A percentile compares a stretch with the other conserved stretches of the same genome.
Conservation (phyloP, 2,888 invertebrate genomes). For the Psylliodes chrysocephalus region DNA sequence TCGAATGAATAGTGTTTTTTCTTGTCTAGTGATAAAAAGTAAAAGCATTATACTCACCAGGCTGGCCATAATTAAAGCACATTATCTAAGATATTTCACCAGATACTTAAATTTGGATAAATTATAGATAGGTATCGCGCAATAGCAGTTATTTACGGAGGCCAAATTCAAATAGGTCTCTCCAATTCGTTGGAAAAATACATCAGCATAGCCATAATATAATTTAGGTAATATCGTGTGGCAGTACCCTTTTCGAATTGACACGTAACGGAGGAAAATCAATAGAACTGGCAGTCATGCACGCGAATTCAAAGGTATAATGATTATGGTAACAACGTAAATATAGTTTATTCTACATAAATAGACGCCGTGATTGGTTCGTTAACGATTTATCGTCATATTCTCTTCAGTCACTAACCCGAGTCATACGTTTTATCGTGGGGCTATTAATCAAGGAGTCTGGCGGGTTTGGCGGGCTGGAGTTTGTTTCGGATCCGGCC, state of each 20-base stretch:
- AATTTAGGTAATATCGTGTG: constrained; percentile 49
- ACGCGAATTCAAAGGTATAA: constrained; percentile 45
- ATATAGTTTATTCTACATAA: constrained; percentile 43
- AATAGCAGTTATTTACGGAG: constrained; percentile 28
- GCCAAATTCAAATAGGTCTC: constrained; percentile 26
- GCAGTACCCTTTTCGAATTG: constrained; percentile 49
- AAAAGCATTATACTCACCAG: not conserved
- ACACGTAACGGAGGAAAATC: constrained; percentile 52
- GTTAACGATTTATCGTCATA: constrained; percentile 40
- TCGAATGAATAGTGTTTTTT: too few species aligned
- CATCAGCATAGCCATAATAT: constrained; percentile 39
- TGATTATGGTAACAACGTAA: constrained; percentile 44
- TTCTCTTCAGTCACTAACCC: constrained; percentile 32
- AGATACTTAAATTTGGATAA: constrained; percentile 26
- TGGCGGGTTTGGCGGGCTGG: not conserved
- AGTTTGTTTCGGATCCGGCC: not conserved
- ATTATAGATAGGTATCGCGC: constrained; percentile 27
- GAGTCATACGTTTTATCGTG: constrained; percentile 26
- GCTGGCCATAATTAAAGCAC: not conserved
- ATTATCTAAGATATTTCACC: constrained; percentile 16
- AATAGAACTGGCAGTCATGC: constrained; percentile 47
- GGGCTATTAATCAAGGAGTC: constrained; percentile 23
- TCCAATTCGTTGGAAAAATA: constrained; percentile 21
- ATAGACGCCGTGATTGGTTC: constrained; percentile 42
- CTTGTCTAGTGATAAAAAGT: too few species aligned